phyloP scores from a whole-genome alignment of 2,797 vertebrate species.

The Epinephelus awoara region DNA sequence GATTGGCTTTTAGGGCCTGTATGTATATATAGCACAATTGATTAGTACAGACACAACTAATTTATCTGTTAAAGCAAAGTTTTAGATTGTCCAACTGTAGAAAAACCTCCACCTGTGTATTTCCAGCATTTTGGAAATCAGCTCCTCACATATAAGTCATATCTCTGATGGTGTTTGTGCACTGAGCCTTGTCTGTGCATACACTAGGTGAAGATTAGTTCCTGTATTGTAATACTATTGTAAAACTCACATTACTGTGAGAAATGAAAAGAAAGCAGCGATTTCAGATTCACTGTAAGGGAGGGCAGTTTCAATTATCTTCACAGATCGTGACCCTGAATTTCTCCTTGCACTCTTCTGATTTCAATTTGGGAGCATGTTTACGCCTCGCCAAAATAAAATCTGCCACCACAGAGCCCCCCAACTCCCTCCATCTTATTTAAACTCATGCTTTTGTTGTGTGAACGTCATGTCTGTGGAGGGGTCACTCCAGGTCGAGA shows the following conservation, averaged over 20 bases:
- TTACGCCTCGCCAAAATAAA: conserved; percentile 30
- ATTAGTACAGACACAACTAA: neutral
- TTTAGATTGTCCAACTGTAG: neutral
- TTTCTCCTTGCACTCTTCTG: conserved; percentile 39
- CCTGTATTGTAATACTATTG: conserved; percentile 4
- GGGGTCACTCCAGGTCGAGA: conserved; percentile 6
- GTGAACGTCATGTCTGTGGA: neutral
- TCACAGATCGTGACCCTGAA: conserved; percentile 52
- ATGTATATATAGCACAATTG: neutral
- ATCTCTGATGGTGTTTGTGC: neutral
- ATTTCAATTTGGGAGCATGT: conserved; percentile 39
- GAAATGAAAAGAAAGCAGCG: conserved; percentile 21
- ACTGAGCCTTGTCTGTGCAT: neutral
- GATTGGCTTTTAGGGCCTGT: neutral
- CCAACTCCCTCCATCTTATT: neutral
- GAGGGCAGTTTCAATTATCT: conserved; percentile 50
- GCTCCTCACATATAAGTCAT: neutral
- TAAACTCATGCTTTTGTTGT: conserved; percentile 27
- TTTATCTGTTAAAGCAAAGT: neutral
- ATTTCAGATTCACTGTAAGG: conserved; percentile 28
- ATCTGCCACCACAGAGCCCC: conserved; percentile 3
- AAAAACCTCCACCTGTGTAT: neutral
- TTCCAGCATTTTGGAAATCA: neutral
- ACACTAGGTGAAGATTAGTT: neutral
- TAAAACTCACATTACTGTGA: conserved; percentile 14